Base-by-base conservation (phyloP, 2,888 invertebrate genomes). In the Eupithecia subfuscata region DNA sequence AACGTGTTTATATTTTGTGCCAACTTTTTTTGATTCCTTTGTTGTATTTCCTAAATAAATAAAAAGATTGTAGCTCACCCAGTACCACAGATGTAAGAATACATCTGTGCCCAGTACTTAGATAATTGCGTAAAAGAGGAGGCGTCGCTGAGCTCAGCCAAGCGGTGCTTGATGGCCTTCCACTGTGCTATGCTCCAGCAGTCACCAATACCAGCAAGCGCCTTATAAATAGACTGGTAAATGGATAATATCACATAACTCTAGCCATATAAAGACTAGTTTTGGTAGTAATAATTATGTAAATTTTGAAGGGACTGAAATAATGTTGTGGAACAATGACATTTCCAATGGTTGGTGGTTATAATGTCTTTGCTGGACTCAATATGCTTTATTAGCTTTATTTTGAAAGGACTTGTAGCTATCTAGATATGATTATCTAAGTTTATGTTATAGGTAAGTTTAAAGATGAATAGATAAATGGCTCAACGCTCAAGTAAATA, bases 161-260 rank as follows among this genome's bases (percentile, higher is more conserved):
- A 89, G 85, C 90, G 86, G 88, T 82, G 77, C 82, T 74, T 81
- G 85, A 84, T 87, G 87, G 86, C 84, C 87, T 87, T 85, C 81
- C 68, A 69, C 77, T 80, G 81, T 78, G 81, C 84, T 82, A 89
- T 85, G 91, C 88, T 87, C 83, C 85, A 82, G n/a, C 84, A 87
- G 79, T 82, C 85, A 87, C 91, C 91, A 91, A 91, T 91, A 89
- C 83, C 74, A 60, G 70, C 67, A 63, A 56, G 78, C 76, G 69
- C 78, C 22, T 76, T 56, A 43, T 77, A 73, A 37, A 75, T 72
- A 74, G 69, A n/a, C 67, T 40, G 40, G 43, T 22, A 68, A 40
- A 68, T 68, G 43, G 68, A n/a, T 68, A 67, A 45, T 68, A 40
- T 68, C 37, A 11, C 12, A 18, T 40, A 40, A 34, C 22, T 67